phyloP scores from a whole-genome alignment of 2,113 vertebrate species.

The Siniperca chuatsi region DNA sequence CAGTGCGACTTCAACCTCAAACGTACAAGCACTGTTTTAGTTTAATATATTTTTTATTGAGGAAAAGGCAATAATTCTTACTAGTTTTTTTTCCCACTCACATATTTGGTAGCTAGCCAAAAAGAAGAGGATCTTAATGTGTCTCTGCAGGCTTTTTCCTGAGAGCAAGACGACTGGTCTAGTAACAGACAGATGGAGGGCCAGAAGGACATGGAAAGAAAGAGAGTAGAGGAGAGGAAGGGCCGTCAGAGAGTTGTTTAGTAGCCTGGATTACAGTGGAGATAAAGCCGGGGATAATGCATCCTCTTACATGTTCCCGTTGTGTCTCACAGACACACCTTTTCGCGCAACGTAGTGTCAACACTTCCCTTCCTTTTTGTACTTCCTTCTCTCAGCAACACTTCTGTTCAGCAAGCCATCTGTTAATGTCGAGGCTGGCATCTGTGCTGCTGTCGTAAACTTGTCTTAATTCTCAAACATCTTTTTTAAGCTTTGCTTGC shows the following conservation, averaged over 20 bases:
- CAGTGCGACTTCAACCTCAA: neutral
- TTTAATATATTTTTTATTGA: neutral
- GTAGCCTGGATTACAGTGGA: constrained; percentile 15
- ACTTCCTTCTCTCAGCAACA: neutral
- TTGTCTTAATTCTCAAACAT: neutral
- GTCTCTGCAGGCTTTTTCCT: neutral
- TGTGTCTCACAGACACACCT: constrained; percentile 2
- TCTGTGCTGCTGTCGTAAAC: constrained; percentile 2
- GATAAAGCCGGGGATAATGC: neutral
- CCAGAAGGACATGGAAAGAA: neutral
- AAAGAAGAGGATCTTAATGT: neutral
- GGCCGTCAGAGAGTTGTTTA: neutral
- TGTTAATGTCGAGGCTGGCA: constrained; percentile 22
- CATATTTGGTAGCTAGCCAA: neutral
- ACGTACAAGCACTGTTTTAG: neutral
- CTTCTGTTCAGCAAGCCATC: constrained; percentile 23
- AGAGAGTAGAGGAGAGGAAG: neutral
- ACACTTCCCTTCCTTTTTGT: constrained; percentile 6
- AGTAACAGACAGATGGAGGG: neutral
- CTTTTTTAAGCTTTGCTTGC: constrained; percentile 10
- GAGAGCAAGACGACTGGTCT: neutral
- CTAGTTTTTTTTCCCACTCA: neutral
- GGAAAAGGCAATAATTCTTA: neutral
- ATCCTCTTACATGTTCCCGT: constrained; percentile 10
- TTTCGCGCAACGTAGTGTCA: neutral